Percentiles rank a stretch among this genome's conserved stretches.
phyloP scores from a whole-genome alignment of 2,888 invertebrate genomes.

The Panzeria rudis region DNA sequence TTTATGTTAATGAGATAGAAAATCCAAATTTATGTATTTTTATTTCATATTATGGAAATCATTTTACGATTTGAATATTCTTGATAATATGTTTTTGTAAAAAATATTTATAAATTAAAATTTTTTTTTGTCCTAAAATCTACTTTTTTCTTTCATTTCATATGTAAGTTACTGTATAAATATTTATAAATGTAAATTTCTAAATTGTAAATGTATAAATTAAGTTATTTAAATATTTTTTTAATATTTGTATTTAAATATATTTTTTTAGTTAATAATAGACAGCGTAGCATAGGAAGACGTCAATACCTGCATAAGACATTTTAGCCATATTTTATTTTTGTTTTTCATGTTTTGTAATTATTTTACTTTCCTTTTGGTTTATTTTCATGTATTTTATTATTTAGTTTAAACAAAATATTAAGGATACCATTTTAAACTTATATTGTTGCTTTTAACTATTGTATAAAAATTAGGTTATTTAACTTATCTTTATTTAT shows the following conservation, averaged over 20 bases:
- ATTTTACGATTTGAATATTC: not conserved
- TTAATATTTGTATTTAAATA: conserved; percentile 74
- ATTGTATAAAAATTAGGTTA: conserved; percentile 67
- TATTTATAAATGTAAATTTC: conserved; percentile 77
- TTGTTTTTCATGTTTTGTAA: conserved; percentile 66
- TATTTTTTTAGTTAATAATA: conserved; percentile 83
- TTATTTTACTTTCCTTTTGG: conserved; percentile 51
- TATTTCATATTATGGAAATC: not conserved
- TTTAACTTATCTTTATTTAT: conserved; percentile 5
- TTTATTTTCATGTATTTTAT: conserved; percentile 60
- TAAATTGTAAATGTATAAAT: conserved; percentile 80
- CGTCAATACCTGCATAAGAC: conserved; percentile 85
- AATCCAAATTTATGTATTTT: not conserved
- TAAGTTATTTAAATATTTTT: conserved; percentile 75
- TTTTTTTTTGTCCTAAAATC: conserved; percentile 67
- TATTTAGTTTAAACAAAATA: conserved; percentile 60
- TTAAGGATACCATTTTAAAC: conserved; percentile 64
- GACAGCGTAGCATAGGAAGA: conserved; percentile 85
- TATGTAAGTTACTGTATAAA: conserved; percentile 69
- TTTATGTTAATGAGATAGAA: not conserved
- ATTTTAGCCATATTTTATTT: conserved; percentile 83
- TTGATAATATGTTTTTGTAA: conserved; percentile 67
- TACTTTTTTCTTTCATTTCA: conserved; percentile 44
- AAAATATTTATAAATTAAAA: conserved; percentile 73
- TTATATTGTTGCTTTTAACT: conserved; percentile 25